Evolutionary conservation across 2,113 vertebrate species (phyloP).

Genomic region (Arizona elegans): DNA sequence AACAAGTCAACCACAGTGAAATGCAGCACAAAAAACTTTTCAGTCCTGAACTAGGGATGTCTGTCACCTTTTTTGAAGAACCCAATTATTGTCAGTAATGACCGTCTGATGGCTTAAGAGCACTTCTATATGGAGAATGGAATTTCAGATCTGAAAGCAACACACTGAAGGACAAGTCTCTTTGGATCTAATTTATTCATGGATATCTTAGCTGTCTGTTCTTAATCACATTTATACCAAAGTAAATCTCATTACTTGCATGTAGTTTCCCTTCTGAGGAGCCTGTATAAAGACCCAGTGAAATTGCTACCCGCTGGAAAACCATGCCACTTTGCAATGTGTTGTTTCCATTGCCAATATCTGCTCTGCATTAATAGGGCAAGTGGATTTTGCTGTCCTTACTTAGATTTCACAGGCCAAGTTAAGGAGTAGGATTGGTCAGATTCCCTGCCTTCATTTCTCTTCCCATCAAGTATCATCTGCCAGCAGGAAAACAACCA

Average conservation of each 20-base stretch:
- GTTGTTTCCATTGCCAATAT: neutral
- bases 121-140: neutral
- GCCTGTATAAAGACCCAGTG: neutral
- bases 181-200: neutral
- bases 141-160: neutral
- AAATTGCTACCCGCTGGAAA: neutral
- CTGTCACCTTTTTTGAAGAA: neutral
- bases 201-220: neutral
- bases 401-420: neutral
- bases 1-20: neutral
- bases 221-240: neutral
- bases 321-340: neutral
- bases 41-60: neutral
- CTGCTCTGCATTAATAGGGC: neutral
- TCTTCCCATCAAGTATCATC: neutral
- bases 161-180: neutral
- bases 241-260: neutral
- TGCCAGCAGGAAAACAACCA: neutral
- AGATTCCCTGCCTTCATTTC: neutral
- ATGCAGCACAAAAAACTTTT: neutral
- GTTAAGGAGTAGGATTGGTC: neutral
- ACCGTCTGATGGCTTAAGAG: neutral
- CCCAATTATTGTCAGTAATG: neutral
- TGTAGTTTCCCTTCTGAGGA: neutral
- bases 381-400: neutral